Evolutionary conservation across 2,797 vertebrate genomes (phyloP).

Genomic region (Cynodonichthys magdalenae): DNA sequence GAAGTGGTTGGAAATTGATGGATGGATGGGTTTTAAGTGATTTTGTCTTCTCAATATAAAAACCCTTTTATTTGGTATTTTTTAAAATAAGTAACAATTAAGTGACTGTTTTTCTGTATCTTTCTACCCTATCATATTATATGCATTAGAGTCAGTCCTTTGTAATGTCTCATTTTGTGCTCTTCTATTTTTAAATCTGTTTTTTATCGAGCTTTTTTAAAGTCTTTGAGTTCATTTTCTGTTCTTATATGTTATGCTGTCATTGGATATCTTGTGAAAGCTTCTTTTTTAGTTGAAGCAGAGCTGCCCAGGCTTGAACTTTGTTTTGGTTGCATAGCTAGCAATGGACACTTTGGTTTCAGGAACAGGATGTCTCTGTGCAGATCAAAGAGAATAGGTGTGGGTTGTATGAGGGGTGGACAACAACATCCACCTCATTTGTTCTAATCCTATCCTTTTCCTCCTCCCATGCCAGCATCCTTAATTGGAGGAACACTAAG

Average conservation of each 20-base stretch:
- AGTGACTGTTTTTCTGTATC: no score
- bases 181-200: slow-evolving; percentile 37
- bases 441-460: slow-evolving; percentile 51
- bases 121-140: background rate
- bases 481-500: slow-evolving; percentile 58
- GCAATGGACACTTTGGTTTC: slow-evolving; percentile 26
- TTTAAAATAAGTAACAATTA: no score
- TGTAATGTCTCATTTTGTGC: slow-evolving; percentile 11
- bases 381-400: slow-evolving; percentile 57
- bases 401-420: slow-evolving; percentile 16
- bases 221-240: slow-evolving; percentile 33
- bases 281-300: slow-evolving; percentile 30
- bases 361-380: slow-evolving; percentile 40
- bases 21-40: no score
- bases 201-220: slow-evolving; percentile 17
- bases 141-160: slow-evolving; percentile 30
- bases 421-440: slow-evolving; percentile 49
- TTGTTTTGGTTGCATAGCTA: slow-evolving; percentile 44
- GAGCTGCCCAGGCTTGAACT: slow-evolving; percentile 23
- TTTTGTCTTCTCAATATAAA: no score
- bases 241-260: slow-evolving; percentile 50
- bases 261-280: slow-evolving; percentile 47
- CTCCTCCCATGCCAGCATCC: slow-evolving; percentile 46
- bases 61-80: no score
- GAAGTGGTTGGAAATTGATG: no score